Conservation (phyloP, 1,140 invertebrate genomes). For the Ceratina australensis region DNA sequence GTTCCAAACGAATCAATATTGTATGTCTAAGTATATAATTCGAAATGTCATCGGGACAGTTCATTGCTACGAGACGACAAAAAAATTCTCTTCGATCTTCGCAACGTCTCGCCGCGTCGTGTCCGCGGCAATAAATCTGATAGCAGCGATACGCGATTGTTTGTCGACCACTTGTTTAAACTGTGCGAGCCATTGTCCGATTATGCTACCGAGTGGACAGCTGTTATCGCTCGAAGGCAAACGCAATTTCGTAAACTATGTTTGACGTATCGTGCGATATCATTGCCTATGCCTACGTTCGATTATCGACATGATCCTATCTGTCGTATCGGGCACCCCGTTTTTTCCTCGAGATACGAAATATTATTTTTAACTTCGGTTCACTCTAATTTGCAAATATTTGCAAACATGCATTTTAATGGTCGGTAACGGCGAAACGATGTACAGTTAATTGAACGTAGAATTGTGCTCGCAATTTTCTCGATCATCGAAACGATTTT, state of each 20-base stretch:
- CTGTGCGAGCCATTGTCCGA: conserved; percentile 51
- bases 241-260: conserved; percentile 12
- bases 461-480: no score
- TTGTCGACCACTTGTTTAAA: conserved; percentile 54
- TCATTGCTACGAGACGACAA: background rate
- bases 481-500: background rate
- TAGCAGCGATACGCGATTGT: conserved; percentile 40
- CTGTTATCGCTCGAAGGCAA: conserved; percentile 41
- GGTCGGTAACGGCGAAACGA: no score
- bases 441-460: no score
- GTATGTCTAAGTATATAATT: background rate
- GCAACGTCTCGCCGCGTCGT: background rate
- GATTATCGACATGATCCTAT: background rate
- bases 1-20: background rate
- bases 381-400: no score
- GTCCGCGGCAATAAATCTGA: conserved; percentile 45
- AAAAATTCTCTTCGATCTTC: conserved; percentile 4
- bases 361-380: no score
- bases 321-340: no score
- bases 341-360: no score
- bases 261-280: background rate
- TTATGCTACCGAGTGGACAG: conserved; percentile 33
- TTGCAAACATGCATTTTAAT: no score
- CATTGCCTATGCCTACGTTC: background rate
- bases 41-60: background rate